phyloP scores from a whole-genome alignment of 2,888 invertebrate genomes.

The Limnephilus rhombicus region DNA sequence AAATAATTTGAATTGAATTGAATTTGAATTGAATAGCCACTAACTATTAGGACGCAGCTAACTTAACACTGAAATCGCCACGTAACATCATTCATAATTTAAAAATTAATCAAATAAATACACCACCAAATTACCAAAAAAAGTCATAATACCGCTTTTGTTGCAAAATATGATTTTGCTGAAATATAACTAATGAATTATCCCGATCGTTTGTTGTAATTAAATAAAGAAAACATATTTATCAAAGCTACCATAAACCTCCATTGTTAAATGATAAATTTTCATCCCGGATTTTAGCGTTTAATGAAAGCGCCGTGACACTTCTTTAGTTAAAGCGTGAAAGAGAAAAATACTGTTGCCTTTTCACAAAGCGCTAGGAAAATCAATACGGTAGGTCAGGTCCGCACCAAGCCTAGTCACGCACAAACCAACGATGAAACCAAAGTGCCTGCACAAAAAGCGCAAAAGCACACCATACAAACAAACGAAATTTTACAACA shows the following conservation, averaged over 20 bases:
- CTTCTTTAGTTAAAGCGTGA: conserved; percentile 4
- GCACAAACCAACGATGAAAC: neutral
- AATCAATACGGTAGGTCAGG: conserved; percentile 33
- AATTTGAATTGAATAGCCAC: too few species aligned
- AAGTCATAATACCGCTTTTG: too few species aligned
- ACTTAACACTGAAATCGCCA: too few species aligned
- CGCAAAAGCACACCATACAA: neutral
- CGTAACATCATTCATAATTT: too few species aligned
- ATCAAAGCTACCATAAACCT: neutral
- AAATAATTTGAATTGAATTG: too few species aligned
- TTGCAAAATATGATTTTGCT: too few species aligned
- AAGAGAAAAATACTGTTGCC: conserved; percentile 56
- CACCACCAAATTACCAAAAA: too few species aligned
- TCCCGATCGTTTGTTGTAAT: neutral
- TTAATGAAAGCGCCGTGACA: conserved; percentile 24
- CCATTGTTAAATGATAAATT: neutral
- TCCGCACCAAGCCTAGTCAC: neutral
- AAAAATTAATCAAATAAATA: too few species aligned
- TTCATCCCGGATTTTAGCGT: neutral
- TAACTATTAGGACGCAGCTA: too few species aligned
- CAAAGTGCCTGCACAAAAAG: neutral
- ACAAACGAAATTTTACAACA: neutral
- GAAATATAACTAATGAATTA: neutral
- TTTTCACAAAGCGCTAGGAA: neutral
- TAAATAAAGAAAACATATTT: neutral